These are phyloP conservation scores for Ganaspis brasiliensis DNA, from an alignment of 2,888 invertebrate genomes.

Conservation along the genomic window DNA sequence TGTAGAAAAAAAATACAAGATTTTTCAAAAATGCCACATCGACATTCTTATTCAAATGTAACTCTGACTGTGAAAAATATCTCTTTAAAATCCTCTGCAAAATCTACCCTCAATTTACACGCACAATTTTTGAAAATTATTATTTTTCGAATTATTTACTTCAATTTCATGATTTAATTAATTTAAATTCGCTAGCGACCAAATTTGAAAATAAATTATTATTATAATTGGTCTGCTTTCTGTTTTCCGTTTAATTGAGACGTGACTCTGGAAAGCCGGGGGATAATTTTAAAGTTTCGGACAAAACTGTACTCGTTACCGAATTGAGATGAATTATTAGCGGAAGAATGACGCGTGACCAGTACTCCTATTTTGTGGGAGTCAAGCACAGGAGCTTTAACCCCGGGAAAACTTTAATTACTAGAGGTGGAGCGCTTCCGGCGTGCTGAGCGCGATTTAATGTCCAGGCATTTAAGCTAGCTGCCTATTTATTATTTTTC, in stretches of 20 bases:
- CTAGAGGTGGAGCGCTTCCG: constrained; percentile 33
- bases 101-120: too few species aligned
- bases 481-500: constrained; percentile 39
- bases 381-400: constrained; percentile 36
- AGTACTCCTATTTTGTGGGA: constrained; percentile 24
- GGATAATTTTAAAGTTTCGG: background rate
- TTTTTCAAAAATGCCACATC: constrained; percentile 11
- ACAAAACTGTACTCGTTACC: background rate
- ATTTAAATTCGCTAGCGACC: too few species aligned
- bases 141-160: too few species aligned
- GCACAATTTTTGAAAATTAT: too few species aligned
- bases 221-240: too few species aligned
- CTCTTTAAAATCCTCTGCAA: background rate
- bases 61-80: background rate
- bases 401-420: constrained; percentile 38
- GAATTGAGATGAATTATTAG: constrained; percentile 36
- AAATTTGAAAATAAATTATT: too few species aligned
- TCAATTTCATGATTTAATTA: too few species aligned
- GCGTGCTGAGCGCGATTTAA: constrained; percentile 36
- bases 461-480: constrained; percentile 40
- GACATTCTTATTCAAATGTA: background rate
- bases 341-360: constrained; percentile 22
- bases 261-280: background rate
- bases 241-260: background rate
- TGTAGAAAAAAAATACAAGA: background rate